Evolutionary conservation across 2,888 invertebrate species (phyloP), one percentile per base, ranked within the genome.

Genomic region (Proisotoma minuta): DNA sequence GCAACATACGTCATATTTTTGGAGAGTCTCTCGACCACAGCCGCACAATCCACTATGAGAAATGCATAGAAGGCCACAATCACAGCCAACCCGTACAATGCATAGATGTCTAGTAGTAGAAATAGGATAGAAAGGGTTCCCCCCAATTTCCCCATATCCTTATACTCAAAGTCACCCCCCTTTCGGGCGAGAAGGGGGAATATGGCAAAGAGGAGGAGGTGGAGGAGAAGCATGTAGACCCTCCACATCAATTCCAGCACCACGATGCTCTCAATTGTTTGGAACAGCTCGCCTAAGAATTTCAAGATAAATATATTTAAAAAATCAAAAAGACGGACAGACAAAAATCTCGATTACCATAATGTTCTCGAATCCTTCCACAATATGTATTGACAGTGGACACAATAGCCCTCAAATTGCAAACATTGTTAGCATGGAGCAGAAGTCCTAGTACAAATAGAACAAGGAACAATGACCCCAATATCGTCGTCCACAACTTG

Each of bases 321-420:
- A 40, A 1, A 26, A 23, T 8, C 1, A 29, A 20, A 27, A 18
- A 10, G 22, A 28, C 8, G 56, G 18, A 47, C 20, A 12, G 39
- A 5, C 15, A 23, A 57, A 8, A 47, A 24, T 40, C 12, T 24
- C 18, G 43, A 3, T 8, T 40, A 65, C 65, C 65, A 4, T 61
- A 59, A 50, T 65, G 54, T n/a, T 54, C 18, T 51, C 65, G 53
- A 26, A 65, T 61, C 23, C 65, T 34, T 27, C 57, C 47, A 24
- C 58, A 58, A 57, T 65, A 65, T 52, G 65, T 65, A 56, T 65
- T 65, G 54, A 65, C 59, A 23, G 61, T 61, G 26, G 59, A 58
- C 8, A 62, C 59, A 5, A 65, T 61, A 47, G 61, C 65, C 18
- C 59, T 61, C n/a, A 58, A 47, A 40, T 65, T 57, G 18, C 53